Evolutionary conservation across 2,888 invertebrate species (phyloP).

Genomic region (Dicranocentrus wangi): DNA sequence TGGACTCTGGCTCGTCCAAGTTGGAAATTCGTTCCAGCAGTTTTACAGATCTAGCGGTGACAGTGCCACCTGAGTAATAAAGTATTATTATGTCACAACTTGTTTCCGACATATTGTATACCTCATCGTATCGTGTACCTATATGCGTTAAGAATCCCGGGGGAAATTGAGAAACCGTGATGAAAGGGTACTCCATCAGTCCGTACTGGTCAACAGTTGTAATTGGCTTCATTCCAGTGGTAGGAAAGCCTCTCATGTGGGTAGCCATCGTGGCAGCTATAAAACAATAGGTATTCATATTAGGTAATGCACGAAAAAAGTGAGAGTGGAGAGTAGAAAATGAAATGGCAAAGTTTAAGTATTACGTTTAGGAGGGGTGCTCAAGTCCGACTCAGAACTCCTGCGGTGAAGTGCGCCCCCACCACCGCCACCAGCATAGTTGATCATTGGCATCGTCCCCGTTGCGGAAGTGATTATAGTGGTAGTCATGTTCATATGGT

Average conservation of each 20-base stretch:
- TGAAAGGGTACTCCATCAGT: conserved; percentile 95
- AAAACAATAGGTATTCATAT: background rate
- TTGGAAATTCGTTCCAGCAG: conserved; percentile 86
- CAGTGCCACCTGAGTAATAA: conserved; percentile 81
- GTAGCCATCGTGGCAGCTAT: conserved; percentile 12
- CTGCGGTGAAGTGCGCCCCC: conserved; percentile 78
- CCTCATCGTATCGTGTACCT: too few relatives aligned
- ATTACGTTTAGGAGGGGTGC: conserved; percentile 93
- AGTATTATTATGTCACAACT: too few relatives aligned
- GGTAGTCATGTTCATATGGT: conserved; percentile 38
- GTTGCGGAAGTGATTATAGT: conserved; percentile 38
- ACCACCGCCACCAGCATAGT: conserved; percentile 77
- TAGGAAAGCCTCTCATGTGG: conserved; percentile 47
- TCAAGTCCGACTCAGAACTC: conserved; percentile 94
- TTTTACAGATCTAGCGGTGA: conserved; percentile 89
- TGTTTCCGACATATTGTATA: too few relatives aligned
- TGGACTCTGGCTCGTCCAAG: conserved; percentile 90
- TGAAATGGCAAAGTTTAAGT: background rate
- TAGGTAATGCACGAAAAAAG: too few relatives aligned
- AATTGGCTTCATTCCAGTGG: conserved; percentile 53
- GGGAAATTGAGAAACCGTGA: conserved; percentile 93
- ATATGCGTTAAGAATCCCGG: conserved; percentile 90
- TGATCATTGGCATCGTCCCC: conserved; percentile 30
- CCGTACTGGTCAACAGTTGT: conserved; percentile 78
- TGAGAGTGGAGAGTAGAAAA: too few relatives aligned